Base-by-base conservation (phyloP, 2,113 vertebrate genomes). In the Xenopus tropicalis region DNA sequence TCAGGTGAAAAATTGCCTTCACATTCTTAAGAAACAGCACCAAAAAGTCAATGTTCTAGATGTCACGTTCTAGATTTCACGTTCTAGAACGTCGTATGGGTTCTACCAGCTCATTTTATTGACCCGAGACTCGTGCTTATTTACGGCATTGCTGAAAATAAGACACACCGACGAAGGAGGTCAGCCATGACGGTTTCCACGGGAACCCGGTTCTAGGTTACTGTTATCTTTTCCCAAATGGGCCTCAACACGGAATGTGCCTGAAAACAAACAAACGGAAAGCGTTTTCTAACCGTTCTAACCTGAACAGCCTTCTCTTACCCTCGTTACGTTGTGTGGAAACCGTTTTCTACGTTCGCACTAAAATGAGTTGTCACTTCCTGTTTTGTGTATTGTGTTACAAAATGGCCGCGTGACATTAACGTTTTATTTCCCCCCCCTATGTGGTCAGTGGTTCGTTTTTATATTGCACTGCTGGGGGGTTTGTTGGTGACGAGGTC, bases 381-480 rank as follows among this genome's bases (percentile, higher is more conserved):
- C 87, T 94, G 93, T 92, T 92, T 87, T 85, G 85, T 94, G 93
- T 92, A 93, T 84, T 84, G 86, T 94, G 93, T 93, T n/a, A 88
- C 87, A 88, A 89, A 85, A 88, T 88, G 87, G 90, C 87, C 91
- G 90, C 91, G 94, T 96, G 94, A 91, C 78, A 86, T 96, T 89
- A 48, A 11, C 46, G 3, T 48, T 48, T 91, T 86, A 87, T 94
- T 90, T 91, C 92, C n/a, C n/a, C n/a, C n/a, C n/a, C 89, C 88
- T 93, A 90, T 91, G 89, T 83, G 86, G 89, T 89, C 90, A 88
- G 90, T 93, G 92, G 89, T 91, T 90, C 90, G 88, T 89, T 37
- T 91, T 91, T 90, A 92, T 93, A 88, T 92, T 93, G 92, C 94
- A 93, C 90, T 93, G 89, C 94, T 93, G 93, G 93, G 92, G 92